Base-by-base conservation (phyloP, 2,113 vertebrate genomes). In the Brienomyrus brachyistius region DNA sequence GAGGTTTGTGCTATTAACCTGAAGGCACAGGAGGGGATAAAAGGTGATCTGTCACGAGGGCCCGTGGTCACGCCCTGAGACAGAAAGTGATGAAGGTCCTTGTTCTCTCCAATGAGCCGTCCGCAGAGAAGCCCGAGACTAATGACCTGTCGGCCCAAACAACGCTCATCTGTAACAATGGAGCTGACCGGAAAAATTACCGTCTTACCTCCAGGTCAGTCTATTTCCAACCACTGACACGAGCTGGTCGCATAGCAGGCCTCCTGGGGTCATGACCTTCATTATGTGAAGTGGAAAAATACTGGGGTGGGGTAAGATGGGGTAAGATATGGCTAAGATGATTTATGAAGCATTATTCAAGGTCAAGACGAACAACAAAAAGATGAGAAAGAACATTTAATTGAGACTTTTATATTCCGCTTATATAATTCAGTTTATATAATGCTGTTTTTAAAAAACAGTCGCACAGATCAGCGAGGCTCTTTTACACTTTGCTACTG, bases 141-240 rank as follows among this genome's bases (percentile, higher is more conserved):
- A 90, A 90, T 89, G 90, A 89, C 35, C 59, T 88, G 88, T 89
- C 70, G 92, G 91, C 88, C 59, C 90, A 93, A 91, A 94, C 94
- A 92, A 94, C 94, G 94, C 93, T 96, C 93, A 95, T 94, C 93
- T 94, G 88, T 91, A 94, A 95, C 93, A 94, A 91, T 92, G 91
- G 93, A 93, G 92, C 92, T 93, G 90, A 94, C 93, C 91, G 92
- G 91, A 92, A 87, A 92, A 91, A 93, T 88, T 77, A 66, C 90
- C 91, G 52, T 56, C 83, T 82, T 90, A 90, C 90, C 89, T 91
- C 54, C 91, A 90, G 82, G 88, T 90, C 87, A 88, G 88, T 91
- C 85, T 90, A 90, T 80, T 5, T 77, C 74, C 74, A 80, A 43
- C 74, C 74, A 43, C 35, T 40, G 74, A 40, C 74, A 74, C 90